Base-by-base conservation (phyloP, 2,113 vertebrate genomes). In the Tyto alba region DNA sequence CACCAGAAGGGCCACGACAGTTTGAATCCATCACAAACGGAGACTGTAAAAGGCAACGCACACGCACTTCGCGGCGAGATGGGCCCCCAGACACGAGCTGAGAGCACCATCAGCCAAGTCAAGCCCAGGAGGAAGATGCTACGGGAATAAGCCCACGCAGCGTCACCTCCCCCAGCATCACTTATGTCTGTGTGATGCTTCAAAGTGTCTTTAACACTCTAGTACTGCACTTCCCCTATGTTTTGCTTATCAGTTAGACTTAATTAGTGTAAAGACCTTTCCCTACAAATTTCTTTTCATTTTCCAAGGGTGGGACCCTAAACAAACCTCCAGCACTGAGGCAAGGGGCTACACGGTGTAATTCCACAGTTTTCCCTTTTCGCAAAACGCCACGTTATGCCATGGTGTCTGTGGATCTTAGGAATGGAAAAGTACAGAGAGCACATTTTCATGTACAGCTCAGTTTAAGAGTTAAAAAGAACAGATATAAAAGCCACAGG, bases 341-440 rank as follows among this genome's bases (percentile, higher is more conserved):
- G 21, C 56, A 59, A 56, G 13, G 4, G 16, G 48, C 32, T 43
- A 4, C 32, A 27, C 36, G 5, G n/a, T 2, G 26, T 4, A 67
- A 92, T 14, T 18, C 32, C 59, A 71, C 9, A 7, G 18, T 1
- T n/a, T n/a, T 47, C n/a, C 32, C 79, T 57, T 40, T 29, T 5
- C 21, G 47, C 32, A 59, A 29, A 11, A 62, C 19, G 17, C 0
- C 5, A 3, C 8, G 3, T 52, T 79, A 32, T 23, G 11, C 7
- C 36, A 14, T 0, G 0, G 29, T 10, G 59, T 50, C 34, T 23
- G 20, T 26, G 38, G 14, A 63, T 29, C 50, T 48, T 17, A 48
- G 48, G 34, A 66, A 56, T 1, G 6, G 57, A 11, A 8, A 20
- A 43, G 17, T 0, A 10, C 18, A 9, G 4, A 1, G 0, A n/a